phyloP scores from a whole-genome alignment of 2,888 invertebrate genomes.

The Acanthosoma haemorrhoidale region DNA sequence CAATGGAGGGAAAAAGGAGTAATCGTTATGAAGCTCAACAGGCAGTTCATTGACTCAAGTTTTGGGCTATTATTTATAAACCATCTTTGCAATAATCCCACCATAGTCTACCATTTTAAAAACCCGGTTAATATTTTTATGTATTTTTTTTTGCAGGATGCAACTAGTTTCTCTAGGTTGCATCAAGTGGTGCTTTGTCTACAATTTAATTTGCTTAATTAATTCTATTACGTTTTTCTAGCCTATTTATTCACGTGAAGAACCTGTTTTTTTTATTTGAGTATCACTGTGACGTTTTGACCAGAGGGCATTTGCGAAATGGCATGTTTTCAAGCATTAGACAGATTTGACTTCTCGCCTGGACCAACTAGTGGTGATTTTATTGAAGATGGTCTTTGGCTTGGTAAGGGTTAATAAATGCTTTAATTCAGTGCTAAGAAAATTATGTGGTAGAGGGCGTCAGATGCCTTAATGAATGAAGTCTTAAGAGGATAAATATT shows the following conservation, averaged over 20 bases:
- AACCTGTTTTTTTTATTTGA: background rate
- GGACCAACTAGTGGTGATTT: constrained; percentile 56
- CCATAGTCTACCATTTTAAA: too few species aligned
- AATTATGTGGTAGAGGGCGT: too few species aligned
- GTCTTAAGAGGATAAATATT: too few species aligned
- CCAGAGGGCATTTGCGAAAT: background rate
- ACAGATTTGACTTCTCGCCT: constrained; percentile 48
- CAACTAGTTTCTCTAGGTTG: background rate
- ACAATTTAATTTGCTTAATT: background rate
- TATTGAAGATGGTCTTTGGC: constrained; percentile 54
- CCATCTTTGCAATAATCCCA: too few species aligned
- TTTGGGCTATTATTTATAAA: background rate
- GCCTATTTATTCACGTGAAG: background rate
- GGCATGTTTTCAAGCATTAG: background rate
- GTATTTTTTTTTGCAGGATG: background rate
- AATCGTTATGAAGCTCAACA: background rate
- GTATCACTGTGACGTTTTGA: background rate
- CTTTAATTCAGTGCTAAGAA: too few species aligned
- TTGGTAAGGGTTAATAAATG: constrained; percentile 49
- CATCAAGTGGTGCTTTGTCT: background rate
- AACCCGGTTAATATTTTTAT: too few species aligned
- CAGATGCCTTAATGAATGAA: too few species aligned
- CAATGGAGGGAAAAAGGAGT: constrained; percentile 3
- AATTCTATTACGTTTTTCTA: background rate
- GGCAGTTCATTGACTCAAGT: background rate